Evolutionary conservation across 2,888 invertebrate genomes (phyloP).

Genomic region (Sussaba pulchella): DNA sequence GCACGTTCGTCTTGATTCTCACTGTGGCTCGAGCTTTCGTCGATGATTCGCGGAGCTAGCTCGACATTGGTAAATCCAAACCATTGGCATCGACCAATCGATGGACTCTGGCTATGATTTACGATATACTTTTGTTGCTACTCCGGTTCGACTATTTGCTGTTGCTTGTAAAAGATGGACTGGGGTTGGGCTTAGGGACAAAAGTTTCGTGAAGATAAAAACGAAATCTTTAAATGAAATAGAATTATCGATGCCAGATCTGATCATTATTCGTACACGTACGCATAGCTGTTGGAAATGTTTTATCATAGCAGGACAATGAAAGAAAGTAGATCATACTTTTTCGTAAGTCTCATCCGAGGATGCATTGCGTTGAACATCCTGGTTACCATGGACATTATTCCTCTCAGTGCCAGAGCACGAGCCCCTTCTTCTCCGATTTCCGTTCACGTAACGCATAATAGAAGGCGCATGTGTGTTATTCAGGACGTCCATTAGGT

Average conservation of each 20-base stretch:
- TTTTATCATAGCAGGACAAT: no score
- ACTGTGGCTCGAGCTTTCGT: neutral
- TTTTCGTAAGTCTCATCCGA: neutral
- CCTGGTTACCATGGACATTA: neutral
- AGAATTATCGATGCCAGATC: no score
- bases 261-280: no score
- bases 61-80: neutral
- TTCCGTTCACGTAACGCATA: constrained; percentile 43
- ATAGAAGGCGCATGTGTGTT: constrained; percentile 32
- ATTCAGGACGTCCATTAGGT: constrained; percentile 47
- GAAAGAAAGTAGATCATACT: no score
- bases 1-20: neutral
- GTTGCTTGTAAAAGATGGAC: no score
- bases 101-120: neutral
- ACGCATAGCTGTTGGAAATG: no score
- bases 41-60: neutral
- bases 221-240: no score
- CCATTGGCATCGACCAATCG: constrained; percentile 3
- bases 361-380: neutral
- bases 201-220: no score
- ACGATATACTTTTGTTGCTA: neutral
- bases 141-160: no score
- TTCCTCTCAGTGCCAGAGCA: neutral
- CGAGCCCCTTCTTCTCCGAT: constrained; percentile 35
- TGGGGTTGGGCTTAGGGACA: no score